A percentile compares a stretch with the other conserved stretches of the same genome.
Conservation (phyloP, 1,140 invertebrate species). For the Olivierus martensii region DNA sequence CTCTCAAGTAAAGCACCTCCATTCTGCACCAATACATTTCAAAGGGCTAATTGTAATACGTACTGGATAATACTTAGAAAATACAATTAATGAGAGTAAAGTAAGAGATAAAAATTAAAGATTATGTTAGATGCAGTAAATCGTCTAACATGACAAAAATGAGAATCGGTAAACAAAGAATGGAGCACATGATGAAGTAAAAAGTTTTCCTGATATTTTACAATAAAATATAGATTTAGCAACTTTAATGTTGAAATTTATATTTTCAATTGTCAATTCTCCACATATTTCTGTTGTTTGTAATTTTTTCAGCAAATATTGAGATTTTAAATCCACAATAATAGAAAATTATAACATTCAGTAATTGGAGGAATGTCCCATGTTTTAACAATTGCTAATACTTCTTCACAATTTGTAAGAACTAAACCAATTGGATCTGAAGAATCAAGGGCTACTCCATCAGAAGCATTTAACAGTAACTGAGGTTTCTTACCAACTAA, state of each 20-base stretch:
- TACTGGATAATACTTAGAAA: too few relatives aligned
- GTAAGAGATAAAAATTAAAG: too few relatives aligned
- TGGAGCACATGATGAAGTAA: too few relatives aligned
- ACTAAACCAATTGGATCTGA: conserved; percentile 29
- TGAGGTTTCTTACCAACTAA: conserved; percentile 27
- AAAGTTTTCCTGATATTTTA: conserved; percentile 23
- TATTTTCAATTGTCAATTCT: neutral
- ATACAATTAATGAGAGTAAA: too few relatives aligned
- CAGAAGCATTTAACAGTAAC: conserved; percentile 28
- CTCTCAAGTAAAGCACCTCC: too few relatives aligned
- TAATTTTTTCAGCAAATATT: conserved; percentile 7
- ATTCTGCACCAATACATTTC: too few relatives aligned
- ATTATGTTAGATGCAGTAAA: too few relatives aligned
- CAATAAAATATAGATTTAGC: conserved; percentile 21
- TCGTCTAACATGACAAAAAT: too few relatives aligned
- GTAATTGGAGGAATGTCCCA: conserved; percentile 31
- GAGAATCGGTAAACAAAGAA: too few relatives aligned
- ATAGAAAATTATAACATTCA: conserved; percentile 30
- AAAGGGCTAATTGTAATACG: too few relatives aligned
- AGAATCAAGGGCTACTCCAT: conserved; percentile 29
- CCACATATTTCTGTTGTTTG: conserved; percentile 15
- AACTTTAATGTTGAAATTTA: too few relatives aligned
- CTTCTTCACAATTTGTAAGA: conserved; percentile 27
- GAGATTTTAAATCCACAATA: neutral
- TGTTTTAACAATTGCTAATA: conserved; percentile 24